Evolutionary conservation across 2,888 invertebrate genomes (phyloP), one percentile per base, ranked within the genome.

Genomic region (Rhodophaea formosa): DNA sequence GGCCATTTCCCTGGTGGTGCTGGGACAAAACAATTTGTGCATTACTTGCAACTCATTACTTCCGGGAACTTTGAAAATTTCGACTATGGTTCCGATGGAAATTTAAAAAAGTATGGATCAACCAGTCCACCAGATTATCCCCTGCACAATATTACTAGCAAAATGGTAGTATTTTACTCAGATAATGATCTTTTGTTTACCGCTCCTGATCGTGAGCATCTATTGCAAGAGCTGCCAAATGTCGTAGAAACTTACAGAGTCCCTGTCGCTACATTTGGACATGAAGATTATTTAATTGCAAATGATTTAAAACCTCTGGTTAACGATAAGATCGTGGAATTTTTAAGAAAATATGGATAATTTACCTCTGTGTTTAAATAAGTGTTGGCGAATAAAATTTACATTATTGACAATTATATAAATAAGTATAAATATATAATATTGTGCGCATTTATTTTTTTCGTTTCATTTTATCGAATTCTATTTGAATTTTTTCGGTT

Each of bases 11-110:
- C 72, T 1, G 83, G 90, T 8, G 92, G 93, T 0, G 76, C 86
- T 0, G 89, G 92, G 0, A 72, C 78, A 0, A 79, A 84, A 62
- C 90, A 92, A 60, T 60, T 92, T 12, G 29, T 68, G 17, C 80
- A 79, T 61, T 76, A 68, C 52, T 62, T 64, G 45, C 80, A 80
- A 64, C 57, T 54, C 12, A 52, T 71, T 7, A 49, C 61, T 15
- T 66, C 69, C 2, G 62, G 60, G 7, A 55, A 61, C 10, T 80
- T 80, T 56, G 56, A 61, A 10, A 66, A 64, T 35, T 80, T 62
- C 55, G 73, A 79, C 29, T 64, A 70, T 43, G 74, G 74, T 7
- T 10, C 32, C 7, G 17, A 30, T 7, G 58, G 54, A 23, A 80
- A 79, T 54, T 5, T 49, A 49, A 32, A 55, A 42, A 43, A 56